phyloP scores from a whole-genome alignment of 2,888 invertebrate species.

The Aspidiotus destructor region DNA sequence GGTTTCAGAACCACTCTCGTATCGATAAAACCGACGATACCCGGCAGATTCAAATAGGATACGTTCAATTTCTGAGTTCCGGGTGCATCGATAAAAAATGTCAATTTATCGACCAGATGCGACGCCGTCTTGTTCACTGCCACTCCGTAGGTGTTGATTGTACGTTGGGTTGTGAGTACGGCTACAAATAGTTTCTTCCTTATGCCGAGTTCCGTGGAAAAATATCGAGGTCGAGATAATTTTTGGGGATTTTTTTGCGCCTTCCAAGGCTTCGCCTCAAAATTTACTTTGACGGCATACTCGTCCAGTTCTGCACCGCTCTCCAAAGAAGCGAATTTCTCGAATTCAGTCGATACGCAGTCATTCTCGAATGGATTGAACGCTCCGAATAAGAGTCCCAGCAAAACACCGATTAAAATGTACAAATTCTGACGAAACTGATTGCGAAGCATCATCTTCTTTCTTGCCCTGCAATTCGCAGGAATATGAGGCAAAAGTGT shows the following conservation, averaged over 20 bases:
- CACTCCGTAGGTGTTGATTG: slow-evolving; percentile 59
- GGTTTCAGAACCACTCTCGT: slow-evolving; percentile 64
- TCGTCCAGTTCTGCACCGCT: slow-evolving; percentile 40
- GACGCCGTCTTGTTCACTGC: slow-evolving; percentile 84
- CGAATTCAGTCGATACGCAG: not conserved
- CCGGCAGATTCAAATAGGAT: slow-evolving; percentile 46
- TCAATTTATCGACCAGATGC: slow-evolving; percentile 70
- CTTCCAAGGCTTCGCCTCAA: slow-evolving; percentile 44
- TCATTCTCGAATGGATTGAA: slow-evolving; percentile 36
- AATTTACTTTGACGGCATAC: slow-evolving; percentile 45
- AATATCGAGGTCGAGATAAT: slow-evolving; percentile 78
- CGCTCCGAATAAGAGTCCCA: slow-evolving; percentile 37
- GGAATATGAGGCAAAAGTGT: too few species aligned
- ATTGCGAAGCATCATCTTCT: slow-evolving; percentile 16
- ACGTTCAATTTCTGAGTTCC: slow-evolving; percentile 43
- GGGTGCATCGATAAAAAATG: slow-evolving; percentile 59
- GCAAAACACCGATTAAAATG: slow-evolving; percentile 36
- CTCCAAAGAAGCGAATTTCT: not conserved
- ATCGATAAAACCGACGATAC: slow-evolving; percentile 81
- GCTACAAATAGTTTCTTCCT: slow-evolving; percentile 79
- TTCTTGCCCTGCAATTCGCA: too few species aligned
- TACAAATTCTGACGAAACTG: slow-evolving; percentile 37
- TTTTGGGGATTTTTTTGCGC: slow-evolving; percentile 49
- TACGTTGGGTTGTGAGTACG: slow-evolving; percentile 66
- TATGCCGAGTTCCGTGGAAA: slow-evolving; percentile 90